These are phyloP conservation scores for Nemotelus nigrinus DNA, from an alignment of 2,888 invertebrate genomes.

Conservation along the genomic window DNA sequence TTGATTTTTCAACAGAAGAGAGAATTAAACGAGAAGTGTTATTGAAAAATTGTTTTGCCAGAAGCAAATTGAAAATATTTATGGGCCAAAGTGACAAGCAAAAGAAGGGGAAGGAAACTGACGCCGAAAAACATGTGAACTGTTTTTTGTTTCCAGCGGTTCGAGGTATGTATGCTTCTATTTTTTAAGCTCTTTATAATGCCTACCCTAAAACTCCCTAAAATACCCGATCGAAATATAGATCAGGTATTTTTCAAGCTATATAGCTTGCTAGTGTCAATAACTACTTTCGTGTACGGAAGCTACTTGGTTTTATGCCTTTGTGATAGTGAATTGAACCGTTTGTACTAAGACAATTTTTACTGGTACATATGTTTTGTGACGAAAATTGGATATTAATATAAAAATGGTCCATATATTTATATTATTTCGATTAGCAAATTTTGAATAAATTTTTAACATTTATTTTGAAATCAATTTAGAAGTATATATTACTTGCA, in stretches of 20 bases:
- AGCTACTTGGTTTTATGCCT: too few relatives aligned
- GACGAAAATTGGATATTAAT: too few relatives aligned
- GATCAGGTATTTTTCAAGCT: not conserved
- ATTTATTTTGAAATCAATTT: too few relatives aligned
- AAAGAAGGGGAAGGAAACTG: conserved; percentile 52
- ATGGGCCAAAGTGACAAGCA: conserved; percentile 56
- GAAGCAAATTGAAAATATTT: conserved; percentile 57
- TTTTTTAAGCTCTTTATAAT: too few relatives aligned
- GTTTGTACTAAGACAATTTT: too few relatives aligned
- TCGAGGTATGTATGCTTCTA: conserved; percentile 47
- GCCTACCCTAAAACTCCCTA: too few relatives aligned
- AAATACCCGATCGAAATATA: too few relatives aligned
- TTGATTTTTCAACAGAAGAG: conserved; percentile 73
- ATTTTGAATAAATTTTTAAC: too few relatives aligned
- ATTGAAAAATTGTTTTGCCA: conserved; percentile 56
- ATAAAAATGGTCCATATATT: not conserved
- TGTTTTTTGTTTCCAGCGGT: conserved; percentile 56
- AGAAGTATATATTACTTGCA: too few relatives aligned
- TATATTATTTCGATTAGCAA: not conserved
- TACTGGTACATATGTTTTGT: too few relatives aligned
- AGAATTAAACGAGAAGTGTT: conserved; percentile 57
- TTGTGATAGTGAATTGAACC: too few relatives aligned
- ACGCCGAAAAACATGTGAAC: conserved; percentile 54
- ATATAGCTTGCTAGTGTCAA: not conserved
- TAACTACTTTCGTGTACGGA: not conserved